Percentiles rank a stretch among this genome's conserved stretches.
These are phyloP conservation scores for Tachina fera DNA, from an alignment of 2,888 invertebrate genomes.

Conservation along the genomic window DNA sequence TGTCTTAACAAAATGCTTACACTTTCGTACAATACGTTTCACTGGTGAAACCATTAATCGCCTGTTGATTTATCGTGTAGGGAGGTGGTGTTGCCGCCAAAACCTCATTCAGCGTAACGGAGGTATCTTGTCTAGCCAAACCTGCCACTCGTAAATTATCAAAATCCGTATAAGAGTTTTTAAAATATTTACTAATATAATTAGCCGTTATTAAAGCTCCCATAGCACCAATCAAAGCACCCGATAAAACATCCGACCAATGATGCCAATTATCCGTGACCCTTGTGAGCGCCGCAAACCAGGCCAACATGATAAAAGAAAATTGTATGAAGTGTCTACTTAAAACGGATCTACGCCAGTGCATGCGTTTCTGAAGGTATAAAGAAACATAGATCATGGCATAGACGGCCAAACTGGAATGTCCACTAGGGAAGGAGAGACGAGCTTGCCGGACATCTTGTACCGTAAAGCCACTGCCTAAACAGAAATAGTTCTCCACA, in stretches of 20 bases:
- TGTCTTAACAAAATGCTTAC: conserved; percentile 32
- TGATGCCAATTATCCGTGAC: conserved; percentile 80
- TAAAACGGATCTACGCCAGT: conserved; percentile 91
- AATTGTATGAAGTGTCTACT: conserved; percentile 91
- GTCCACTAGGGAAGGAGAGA: conserved; percentile 95
- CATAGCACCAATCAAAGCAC: conserved; percentile 75
- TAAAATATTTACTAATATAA: conserved; percentile 72
- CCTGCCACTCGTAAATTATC: conserved; percentile 47
- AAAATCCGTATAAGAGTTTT: conserved; percentile 30
- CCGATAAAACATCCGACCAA: conserved; percentile 79
- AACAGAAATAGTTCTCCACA: conserved; percentile 89
- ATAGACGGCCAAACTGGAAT: conserved; percentile 93
- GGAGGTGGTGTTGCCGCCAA: conserved; percentile 76
- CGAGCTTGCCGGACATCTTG: conserved; percentile 88
- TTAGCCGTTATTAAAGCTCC: conserved; percentile 76
- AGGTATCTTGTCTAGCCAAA: conserved; percentile 74
- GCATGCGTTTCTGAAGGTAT: conserved; percentile 92
- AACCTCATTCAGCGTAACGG: conserved; percentile 77
- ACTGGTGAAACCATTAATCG: conserved; percentile 57
- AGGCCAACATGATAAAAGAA: conserved; percentile 77
- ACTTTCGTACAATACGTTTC: conserved; percentile 79
- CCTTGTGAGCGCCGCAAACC: conserved; percentile 79
- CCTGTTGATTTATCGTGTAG: conserved; percentile 68
- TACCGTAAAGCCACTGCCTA: conserved; percentile 83
- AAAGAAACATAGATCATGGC: conserved; percentile 92